Percentiles rank a stretch among this genome's conserved stretches.
phyloP scores from a whole-genome alignment of 2,888 invertebrate species.

The Caenorhabditis zanzibari region DNA sequence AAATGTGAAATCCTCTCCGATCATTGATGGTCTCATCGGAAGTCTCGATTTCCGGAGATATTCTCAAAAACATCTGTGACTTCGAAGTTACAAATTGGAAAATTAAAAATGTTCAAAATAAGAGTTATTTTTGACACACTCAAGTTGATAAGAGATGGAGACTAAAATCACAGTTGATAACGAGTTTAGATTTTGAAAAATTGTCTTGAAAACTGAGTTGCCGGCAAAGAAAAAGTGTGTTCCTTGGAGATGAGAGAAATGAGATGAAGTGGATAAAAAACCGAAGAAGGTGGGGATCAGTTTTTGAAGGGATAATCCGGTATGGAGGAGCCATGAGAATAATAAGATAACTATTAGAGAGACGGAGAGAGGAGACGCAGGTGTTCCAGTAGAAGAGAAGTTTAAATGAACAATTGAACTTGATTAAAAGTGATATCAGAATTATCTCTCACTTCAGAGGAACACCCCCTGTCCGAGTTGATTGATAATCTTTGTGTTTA shows the following conservation, averaged over 20 bases:
- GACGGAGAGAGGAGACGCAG: conserved; percentile 23
- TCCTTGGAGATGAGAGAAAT: neutral
- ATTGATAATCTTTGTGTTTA: conserved; percentile 42
- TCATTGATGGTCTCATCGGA: conserved; percentile 20
- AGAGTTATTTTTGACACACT: conserved; percentile 24
- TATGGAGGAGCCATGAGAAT: conserved; percentile 1
- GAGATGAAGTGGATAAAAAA: conserved; percentile 10
- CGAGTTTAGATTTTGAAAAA: conserved; percentile 18
- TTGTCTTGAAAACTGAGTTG: conserved; percentile 19
- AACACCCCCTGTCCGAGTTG: neutral
- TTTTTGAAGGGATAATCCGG: conserved; percentile 22
- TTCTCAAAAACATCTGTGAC: conserved; percentile 13
- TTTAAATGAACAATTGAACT: conserved; percentile 15
- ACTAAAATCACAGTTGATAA: conserved; percentile 15
- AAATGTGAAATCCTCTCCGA: conserved; percentile 9
- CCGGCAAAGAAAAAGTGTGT: neutral
- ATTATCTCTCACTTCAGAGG: neutral
- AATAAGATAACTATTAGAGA: conserved; percentile 27
- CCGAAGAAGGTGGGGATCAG: conserved; percentile 24
- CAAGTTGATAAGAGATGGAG: conserved; percentile 7
- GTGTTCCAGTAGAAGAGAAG: neutral
- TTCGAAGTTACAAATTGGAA: neutral
- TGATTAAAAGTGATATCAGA: conserved; percentile 18
- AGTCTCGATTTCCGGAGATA: neutral
- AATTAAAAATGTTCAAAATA: conserved; percentile 21